Evolutionary conservation across 2,888 invertebrate species (phyloP), one percentile per base, ranked within the genome.

Genomic region (Netelia melanura): DNA sequence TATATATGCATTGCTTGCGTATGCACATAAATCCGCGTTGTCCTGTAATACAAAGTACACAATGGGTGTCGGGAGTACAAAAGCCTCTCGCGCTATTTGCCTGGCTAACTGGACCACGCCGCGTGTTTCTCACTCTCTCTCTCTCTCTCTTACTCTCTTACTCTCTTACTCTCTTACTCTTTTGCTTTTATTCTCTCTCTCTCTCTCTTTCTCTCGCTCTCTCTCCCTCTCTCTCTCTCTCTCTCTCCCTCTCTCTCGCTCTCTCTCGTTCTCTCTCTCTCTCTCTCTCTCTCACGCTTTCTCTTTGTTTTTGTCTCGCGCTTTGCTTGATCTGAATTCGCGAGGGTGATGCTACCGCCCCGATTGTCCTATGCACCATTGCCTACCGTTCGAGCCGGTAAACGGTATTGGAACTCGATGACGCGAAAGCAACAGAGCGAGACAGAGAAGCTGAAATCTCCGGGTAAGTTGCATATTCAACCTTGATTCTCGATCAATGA

Each of bases 1-100:
- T 62, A 58, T 67, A 71, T 62, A 74, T 58, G 10, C 76, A 30
- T 43, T 75, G 84, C 70, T 85, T 82, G 78, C 75, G 81, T 82
- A 85, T 85, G 84, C 81, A 85, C 84, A 85, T 85, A 85, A 85
- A 85, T 85, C 84, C 70, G 78, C 84, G 74, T 85, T 82, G 84
- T 74, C 74, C 86, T 86, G 81, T 86, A 84, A 86, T 84, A 86
- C 78, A 86, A 86, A 86, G 86, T 86, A 86, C 86, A 86, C 86
- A 86, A 86, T 86, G 86, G 83, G 83, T 81, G 81, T 81, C 84
- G 86, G 23, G 86, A 86, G 84, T 86, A 86, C 86, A 86, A 86
- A 86, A 86, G 86, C 86, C 70, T 70, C 80, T 86, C 77, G 81
- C 81, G 81, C 86, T 86, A 86, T 84, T 86, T 86, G 86, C 86